Evolutionary conservation across 1,140 invertebrate genomes (phyloP).

Genomic region (Trichomalopsis sarcophagae): DNA sequence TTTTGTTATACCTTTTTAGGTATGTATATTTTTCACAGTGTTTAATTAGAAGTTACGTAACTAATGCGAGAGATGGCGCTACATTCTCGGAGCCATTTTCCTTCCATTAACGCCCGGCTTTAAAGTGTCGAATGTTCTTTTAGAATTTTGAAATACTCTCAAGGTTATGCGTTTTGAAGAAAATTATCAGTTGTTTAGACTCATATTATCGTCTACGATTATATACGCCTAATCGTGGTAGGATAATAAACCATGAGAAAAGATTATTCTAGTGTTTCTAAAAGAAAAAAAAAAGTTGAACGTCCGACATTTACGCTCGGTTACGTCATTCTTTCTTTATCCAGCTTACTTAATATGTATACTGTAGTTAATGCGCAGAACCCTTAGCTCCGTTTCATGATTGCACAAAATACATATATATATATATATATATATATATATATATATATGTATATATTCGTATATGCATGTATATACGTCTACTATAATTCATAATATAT

Average conservation of each 20-base stretch:
- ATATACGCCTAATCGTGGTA: background rate
- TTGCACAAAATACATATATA: slow-evolving; percentile 67
- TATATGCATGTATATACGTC: slow-evolving; percentile 45
- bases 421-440: background rate
- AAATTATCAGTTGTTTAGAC: background rate
- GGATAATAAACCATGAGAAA: background rate
- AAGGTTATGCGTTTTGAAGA: background rate
- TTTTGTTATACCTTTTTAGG: slow-evolving; percentile 4
- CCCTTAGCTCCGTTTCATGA: slow-evolving; percentile 55
- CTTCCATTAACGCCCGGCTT: slow-evolving; percentile 5
- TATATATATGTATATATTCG: slow-evolving; percentile 21
- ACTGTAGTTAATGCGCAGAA: slow-evolving; percentile 44
- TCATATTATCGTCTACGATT: background rate
- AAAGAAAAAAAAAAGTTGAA: background rate
- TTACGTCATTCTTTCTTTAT: background rate
- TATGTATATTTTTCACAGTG: slow-evolving; percentile 27
- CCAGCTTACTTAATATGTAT: slow-evolving; percentile 29
- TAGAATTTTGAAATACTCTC: background rate
- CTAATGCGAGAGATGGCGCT: slow-evolving; percentile 19
- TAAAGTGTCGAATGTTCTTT: slow-evolving; percentile 25
- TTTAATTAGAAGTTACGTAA: slow-evolving; percentile 40
- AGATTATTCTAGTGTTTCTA: background rate
- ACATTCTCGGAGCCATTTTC: slow-evolving; percentile 5
- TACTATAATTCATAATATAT: slow-evolving; percentile 47
- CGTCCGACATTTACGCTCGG: slow-evolving; percentile 8